Evolutionary conservation across 2,113 vertebrate genomes (phyloP).

Genomic region (Eublepharis macularius): DNA sequence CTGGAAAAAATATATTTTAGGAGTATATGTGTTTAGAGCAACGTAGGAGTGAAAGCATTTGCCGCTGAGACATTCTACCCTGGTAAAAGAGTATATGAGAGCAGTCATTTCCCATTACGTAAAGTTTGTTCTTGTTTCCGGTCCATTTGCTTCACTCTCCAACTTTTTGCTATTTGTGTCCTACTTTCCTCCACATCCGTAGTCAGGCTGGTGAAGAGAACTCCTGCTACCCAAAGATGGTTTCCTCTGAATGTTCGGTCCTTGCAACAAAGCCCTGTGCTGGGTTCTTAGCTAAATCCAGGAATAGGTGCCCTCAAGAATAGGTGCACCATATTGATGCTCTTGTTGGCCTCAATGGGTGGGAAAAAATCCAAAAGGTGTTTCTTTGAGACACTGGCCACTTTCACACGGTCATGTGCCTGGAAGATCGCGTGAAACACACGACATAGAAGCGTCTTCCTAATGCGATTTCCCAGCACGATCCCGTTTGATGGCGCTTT

Average conservation of each 20-base stretch:
- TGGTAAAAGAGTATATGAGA: constrained; percentile 33
- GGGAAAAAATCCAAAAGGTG: background rate
- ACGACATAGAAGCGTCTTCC: no score
- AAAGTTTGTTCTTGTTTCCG: constrained; percentile 14
- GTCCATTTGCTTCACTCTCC: constrained; percentile 4
- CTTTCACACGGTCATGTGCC: no score
- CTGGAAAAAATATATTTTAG: constrained; percentile 71
- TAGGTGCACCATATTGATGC: no score
- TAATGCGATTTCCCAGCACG: no score
- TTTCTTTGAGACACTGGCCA: background rate
- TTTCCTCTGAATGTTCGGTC: background rate
- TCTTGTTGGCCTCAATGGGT: background rate
- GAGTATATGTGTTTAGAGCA: constrained; percentile 70
- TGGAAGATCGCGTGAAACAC: no score
- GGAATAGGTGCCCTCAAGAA: background rate
- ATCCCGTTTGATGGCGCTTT: no score
- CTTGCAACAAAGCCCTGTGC: no score
- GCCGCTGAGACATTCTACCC: constrained; percentile 20
- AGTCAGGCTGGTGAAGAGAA: background rate
- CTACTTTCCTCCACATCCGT: background rate
- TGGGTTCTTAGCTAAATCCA: background rate
- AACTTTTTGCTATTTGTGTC: constrained; percentile 15
- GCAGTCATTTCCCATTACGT: constrained; percentile 17
- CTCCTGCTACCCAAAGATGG: background rate
- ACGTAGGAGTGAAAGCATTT: constrained; percentile 55